A percentile compares a stretch with the other conserved stretches of the same genome.
phyloP scores from a whole-genome alignment of 2,797 vertebrate genomes.

The Characodon lateralis region DNA sequence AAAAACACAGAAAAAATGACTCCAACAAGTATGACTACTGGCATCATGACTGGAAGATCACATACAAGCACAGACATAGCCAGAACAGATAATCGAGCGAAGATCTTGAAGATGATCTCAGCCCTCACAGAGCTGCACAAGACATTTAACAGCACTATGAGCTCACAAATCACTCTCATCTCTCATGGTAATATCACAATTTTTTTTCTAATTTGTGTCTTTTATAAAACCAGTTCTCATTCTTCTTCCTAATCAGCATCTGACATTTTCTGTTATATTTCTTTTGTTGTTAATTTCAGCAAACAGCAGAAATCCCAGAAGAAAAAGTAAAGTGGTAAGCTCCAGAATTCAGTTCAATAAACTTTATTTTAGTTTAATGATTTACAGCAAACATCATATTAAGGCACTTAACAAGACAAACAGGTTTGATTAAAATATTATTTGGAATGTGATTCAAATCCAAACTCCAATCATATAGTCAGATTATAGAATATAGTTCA shows the following conservation, averaged over 20 bases:
- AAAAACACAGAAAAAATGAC: constrained; percentile 26
- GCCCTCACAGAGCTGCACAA: constrained; percentile 74
- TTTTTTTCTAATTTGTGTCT: not conserved
- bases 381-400: not conserved
- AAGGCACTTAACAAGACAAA: not conserved
- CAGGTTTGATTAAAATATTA: not conserved
- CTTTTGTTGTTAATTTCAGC: constrained; percentile 58
- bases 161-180: constrained; percentile 68
- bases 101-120: constrained; percentile 77
- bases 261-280: not conserved
- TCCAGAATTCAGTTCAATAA: not conserved
- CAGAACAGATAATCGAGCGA: constrained; percentile 42
- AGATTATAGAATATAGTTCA: no score
- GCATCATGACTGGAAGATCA: not conserved
- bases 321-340: constrained; percentile 77
- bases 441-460: no score
- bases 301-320: constrained; percentile 63
- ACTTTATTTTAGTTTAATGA: not conserved
- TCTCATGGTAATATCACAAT: constrained; percentile 56
- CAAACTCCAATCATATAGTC: no score
- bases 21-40: not conserved
- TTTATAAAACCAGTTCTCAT: no score
- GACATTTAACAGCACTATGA: constrained; percentile 66
- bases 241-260: not conserved
- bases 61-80: not conserved